Conservation (phyloP, 2,888 invertebrate species). For the Dorcus hopei region DNA sequence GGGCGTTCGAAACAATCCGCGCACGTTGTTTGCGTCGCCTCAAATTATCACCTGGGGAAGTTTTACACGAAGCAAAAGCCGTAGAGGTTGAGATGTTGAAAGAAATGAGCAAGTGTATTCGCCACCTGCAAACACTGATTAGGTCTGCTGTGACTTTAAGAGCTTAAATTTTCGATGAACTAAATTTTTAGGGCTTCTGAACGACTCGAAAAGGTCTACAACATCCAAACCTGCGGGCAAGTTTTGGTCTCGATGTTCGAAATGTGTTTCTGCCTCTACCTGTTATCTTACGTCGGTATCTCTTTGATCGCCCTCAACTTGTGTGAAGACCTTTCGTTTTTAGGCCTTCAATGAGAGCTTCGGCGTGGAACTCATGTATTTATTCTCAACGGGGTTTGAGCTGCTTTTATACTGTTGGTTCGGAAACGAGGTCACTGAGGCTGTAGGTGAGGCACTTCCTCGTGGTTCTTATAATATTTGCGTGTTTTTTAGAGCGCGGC, state of each 20-base stretch:
- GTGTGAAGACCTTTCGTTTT: neutral
- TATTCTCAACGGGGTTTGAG: conserved; percentile 14
- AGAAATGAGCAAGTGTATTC: conserved; percentile 33
- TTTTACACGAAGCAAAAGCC: conserved; percentile 4
- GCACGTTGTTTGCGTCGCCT: conserved; percentile 26
- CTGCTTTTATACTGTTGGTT: conserved; percentile 24
- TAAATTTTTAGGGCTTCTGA: conserved; percentile 24
- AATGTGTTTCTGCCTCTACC: conserved; percentile 34
- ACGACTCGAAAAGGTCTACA: conserved; percentile 31
- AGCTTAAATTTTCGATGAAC: too few relatives aligned
- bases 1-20: conserved; percentile 32
- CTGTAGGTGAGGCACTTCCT: conserved; percentile 9
- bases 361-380: neutral
- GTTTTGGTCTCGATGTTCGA: conserved; percentile 33
- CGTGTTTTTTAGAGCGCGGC: conserved; percentile 7
- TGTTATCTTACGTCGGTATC: conserved; percentile 28
- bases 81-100: conserved; percentile 24
- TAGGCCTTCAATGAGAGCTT: neutral
- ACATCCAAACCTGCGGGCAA: conserved; percentile 30
- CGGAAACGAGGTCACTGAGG: conserved; percentile 24
- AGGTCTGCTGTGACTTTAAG: conserved; percentile 17
- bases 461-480: neutral
- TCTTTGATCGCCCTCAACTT: neutral
- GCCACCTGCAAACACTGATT: conserved; percentile 31
- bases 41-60: conserved; percentile 6